phyloP scores from a whole-genome alignment of 2,113 vertebrate species.

The Python bivittatus region DNA sequence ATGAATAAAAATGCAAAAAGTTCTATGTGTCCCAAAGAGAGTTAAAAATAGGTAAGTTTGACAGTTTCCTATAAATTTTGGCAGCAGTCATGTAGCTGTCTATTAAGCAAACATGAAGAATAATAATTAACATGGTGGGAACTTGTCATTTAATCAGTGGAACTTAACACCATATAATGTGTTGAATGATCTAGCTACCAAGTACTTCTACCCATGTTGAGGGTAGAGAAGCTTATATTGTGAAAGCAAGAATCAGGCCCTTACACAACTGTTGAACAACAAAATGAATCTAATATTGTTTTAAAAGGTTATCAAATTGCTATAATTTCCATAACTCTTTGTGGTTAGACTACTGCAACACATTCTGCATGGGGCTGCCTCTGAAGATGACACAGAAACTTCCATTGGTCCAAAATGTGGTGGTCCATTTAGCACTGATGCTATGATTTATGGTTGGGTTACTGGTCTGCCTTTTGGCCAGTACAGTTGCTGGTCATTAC shows the following conservation, averaged over 20 bases:
- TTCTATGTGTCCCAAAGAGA: constrained; percentile 16
- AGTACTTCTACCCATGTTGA: neutral
- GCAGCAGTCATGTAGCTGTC: constrained; percentile 13
- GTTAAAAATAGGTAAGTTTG: constrained; percentile 22
- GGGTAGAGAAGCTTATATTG: neutral
- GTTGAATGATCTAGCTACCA: neutral
- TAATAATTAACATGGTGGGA: constrained; percentile 27
- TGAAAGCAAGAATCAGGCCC: neutral
- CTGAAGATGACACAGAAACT: neutral
- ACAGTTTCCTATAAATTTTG: constrained; percentile 25
- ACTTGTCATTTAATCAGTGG: neutral
- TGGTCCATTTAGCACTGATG: neutral
- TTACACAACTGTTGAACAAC: neutral
- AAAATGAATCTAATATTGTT: neutral
- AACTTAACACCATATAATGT: neutral
- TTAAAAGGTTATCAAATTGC: neutral
- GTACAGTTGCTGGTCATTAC: neutral
- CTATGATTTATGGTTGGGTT: neutral
- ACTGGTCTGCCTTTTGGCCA: neutral
- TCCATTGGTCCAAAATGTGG: neutral
- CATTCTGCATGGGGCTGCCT: neutral
- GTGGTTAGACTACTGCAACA: neutral
- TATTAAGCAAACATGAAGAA: constrained; percentile 1
- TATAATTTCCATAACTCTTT: neutral
- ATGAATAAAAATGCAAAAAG: neutral